Percentiles rank a stretch among this genome's conserved stretches.
Conservation (phyloP, 2,888 invertebrate species). For the Herminia tarsipennalis region DNA sequence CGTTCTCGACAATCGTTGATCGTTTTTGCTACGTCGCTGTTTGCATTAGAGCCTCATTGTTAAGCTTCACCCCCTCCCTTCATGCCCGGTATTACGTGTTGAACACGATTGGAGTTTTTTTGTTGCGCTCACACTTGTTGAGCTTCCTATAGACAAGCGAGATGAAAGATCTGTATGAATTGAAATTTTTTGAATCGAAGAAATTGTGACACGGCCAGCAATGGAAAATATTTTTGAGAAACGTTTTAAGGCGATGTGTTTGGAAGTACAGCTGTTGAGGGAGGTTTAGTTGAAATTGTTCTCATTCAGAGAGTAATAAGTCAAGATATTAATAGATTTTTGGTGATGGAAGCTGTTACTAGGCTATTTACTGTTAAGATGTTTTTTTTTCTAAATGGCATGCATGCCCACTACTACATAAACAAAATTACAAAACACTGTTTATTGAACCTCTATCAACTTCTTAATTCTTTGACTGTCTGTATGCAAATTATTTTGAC, state of each 20-base stretch:
- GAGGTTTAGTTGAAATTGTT: slow-evolving; percentile 16
- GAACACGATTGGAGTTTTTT: slow-evolving; percentile 47
- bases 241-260: slow-evolving; percentile 31
- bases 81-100: slow-evolving; percentile 42
- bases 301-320: slow-evolving; percentile 18
- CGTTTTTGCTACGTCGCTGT: slow-evolving; percentile 62
- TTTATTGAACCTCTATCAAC: background rate
- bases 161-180: slow-evolving; percentile 27
- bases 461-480: background rate
- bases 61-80: slow-evolving; percentile 24
- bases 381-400: too few relatives aligned
- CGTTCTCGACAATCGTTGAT: slow-evolving; percentile 58
- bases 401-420: background rate
- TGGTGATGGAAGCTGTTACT: background rate
- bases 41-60: slow-evolving; percentile 62
- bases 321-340: slow-evolving; percentile 1
- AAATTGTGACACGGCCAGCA: slow-evolving; percentile 33
- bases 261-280: slow-evolving; percentile 29
- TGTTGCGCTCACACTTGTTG: slow-evolving; percentile 54
- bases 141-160: slow-evolving; percentile 20
- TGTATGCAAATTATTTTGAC: slow-evolving; percentile 10
- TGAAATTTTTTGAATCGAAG: slow-evolving; percentile 41
- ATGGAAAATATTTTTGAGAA: slow-evolving; percentile 25
- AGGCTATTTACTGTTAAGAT: too few relatives aligned
- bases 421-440: background rate